Conservation (phyloP, 1,140 invertebrate genomes). For the Drosophila cardini region DNA sequence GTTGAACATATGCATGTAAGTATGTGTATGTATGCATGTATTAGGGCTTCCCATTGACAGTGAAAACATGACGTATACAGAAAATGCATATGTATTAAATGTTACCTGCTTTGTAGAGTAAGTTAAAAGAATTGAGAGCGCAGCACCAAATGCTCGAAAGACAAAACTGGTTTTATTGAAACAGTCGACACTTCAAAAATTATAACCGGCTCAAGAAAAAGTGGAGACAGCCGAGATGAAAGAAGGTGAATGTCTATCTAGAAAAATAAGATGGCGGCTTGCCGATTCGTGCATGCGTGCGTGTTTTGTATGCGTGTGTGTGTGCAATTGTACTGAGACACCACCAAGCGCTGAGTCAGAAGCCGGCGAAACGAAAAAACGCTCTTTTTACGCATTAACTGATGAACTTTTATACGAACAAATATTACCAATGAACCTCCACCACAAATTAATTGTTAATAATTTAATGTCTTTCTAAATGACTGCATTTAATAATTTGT, state of each 20-base stretch:
- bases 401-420: not conserved
- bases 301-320: conserved; percentile 12
- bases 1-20: conserved; percentile 6
- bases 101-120: conserved; percentile 33
- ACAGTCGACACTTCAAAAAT: conserved; percentile 8
- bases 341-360: conserved; percentile 48
- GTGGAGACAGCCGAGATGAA: conserved; percentile 20
- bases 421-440: not conserved
- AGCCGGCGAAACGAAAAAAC: conserved; percentile 47
- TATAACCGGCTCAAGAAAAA: conserved; percentile 38
- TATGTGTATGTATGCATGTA: not conserved
- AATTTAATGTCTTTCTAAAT: no score
- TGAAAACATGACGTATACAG: not conserved
- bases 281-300: conserved; percentile 7
- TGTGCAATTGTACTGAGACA: no score
- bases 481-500: not conserved
- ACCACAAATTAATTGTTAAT: not conserved
- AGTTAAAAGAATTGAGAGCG: conserved; percentile 39
- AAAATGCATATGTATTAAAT: not conserved
- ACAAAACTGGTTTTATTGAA: conserved; percentile 51
- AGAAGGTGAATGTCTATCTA: conserved; percentile 33
- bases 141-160: conserved; percentile 16
- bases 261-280: conserved; percentile 67
- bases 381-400: not conserved
- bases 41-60: no score